These are phyloP conservation scores for Mesaphorura yosii DNA, from an alignment of 1,140 invertebrate genomes.

Conservation along the genomic window DNA sequence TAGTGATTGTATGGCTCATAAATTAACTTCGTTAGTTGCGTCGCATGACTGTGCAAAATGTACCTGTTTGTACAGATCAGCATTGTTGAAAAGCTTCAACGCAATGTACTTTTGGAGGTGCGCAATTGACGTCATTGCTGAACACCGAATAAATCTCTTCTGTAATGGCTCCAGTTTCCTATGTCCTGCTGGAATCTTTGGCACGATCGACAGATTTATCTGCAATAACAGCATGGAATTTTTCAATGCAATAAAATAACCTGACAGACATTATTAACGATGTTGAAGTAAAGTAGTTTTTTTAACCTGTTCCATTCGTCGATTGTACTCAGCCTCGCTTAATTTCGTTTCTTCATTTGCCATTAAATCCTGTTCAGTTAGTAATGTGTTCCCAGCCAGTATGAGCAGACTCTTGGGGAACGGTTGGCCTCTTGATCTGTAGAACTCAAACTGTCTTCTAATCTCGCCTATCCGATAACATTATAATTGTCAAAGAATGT, in stretches of 20 bases:
- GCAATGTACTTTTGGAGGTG: conserved; percentile 96
- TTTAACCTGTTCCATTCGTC: conserved; percentile 81
- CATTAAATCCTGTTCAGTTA: too few relatives aligned
- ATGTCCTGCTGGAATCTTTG: conserved; percentile 76
- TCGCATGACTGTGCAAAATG: not conserved
- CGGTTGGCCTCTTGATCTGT: conserved; percentile 63
- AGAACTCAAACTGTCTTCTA: conserved; percentile 74
- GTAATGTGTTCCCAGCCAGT: too few relatives aligned
- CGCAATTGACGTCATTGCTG: conserved; percentile 88
- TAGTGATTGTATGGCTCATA: not conserved
- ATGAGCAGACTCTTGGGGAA: conserved; percentile 86
- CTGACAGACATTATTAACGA: too few relatives aligned
- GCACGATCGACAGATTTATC: too few relatives aligned
- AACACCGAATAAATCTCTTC: conserved; percentile 81
- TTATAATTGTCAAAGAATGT: not conserved
- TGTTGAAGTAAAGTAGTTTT: too few relatives aligned
- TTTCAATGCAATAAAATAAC: too few relatives aligned
- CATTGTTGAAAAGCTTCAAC: conserved; percentile 77
- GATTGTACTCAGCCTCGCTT: conserved; percentile 62
- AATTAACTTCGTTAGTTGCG: too few relatives aligned
- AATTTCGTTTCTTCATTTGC: conserved; percentile 27
- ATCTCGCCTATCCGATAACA: conserved; percentile 58
- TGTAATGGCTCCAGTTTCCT: conserved; percentile 74
- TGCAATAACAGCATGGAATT: too few relatives aligned
- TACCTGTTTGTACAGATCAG: conserved; percentile 91